Conservation (phyloP, 2,888 invertebrate genomes). For the Nomada ruficornis region DNA sequence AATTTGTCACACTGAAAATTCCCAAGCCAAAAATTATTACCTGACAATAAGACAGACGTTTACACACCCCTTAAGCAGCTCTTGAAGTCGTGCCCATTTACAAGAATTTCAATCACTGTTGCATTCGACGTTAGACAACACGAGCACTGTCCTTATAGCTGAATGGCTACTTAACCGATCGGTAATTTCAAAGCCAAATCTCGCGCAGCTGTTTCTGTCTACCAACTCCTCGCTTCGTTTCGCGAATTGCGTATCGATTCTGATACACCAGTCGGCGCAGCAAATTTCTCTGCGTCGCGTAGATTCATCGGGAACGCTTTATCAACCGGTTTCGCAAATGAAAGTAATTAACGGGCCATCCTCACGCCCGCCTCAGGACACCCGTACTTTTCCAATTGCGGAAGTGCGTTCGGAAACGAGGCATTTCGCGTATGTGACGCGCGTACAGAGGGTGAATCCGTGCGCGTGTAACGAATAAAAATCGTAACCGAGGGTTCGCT, state of each 20-base stretch:
- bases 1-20: too few relatives aligned
- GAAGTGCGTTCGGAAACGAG: not conserved
- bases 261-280: not conserved
- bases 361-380: not conserved
- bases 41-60: too few relatives aligned
- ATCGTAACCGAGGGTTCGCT: constrained; percentile 13
- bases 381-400: constrained; percentile 41
- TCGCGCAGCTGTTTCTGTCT: constrained; percentile 13
- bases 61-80: too few relatives aligned
- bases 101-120: too few relatives aligned
- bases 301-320: constrained; percentile 26
- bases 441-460: constrained; percentile 3
- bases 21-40: too few relatives aligned
- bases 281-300: constrained; percentile 10
- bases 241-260: constrained; percentile 16
- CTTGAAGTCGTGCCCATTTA: too few relatives aligned
- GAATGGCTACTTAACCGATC: too few relatives aligned
- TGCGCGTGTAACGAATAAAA: constrained; percentile 26
- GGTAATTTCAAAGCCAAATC: constrained; percentile 3
- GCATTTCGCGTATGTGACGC: not conserved
- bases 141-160: too few relatives aligned
- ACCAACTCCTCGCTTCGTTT: constrained; percentile 12
- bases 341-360: constrained; percentile 38
- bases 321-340: constrained; percentile 39
- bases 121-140: too few relatives aligned